A percentile compares a stretch with the other conserved stretches of the same genome.
These are phyloP conservation scores for Tetraodon nigroviridis DNA, from an alignment of 2,113 vertebrate genomes.

Conservation along the genomic window DNA sequence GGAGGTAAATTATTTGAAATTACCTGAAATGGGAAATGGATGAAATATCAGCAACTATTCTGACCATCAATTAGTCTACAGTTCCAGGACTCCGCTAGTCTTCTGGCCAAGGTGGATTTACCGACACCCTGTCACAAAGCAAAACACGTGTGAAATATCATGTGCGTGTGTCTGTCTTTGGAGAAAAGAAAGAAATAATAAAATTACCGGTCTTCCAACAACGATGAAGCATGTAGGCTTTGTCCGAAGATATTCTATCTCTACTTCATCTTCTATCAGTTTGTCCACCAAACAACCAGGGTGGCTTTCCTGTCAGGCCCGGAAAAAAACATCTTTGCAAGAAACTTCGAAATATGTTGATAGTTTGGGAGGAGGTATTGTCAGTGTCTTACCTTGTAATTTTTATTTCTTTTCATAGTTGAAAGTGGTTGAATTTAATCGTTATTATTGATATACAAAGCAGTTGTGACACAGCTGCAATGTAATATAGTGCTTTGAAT, in stretches of 20 bases:
- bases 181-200: constrained; percentile 18
- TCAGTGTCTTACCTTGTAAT: too few relatives aligned
- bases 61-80: constrained; percentile 88
- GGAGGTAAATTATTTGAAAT: not conserved
- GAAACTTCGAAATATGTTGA: too few relatives aligned
- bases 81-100: constrained; percentile 81
- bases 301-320: not conserved
- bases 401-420: too few relatives aligned
- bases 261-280: constrained; percentile 84
- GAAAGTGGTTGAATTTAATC: too few relatives aligned
- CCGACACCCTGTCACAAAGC: constrained; percentile 80
- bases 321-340: too few relatives aligned
- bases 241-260: constrained; percentile 75
- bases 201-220: constrained; percentile 87
- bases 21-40: not conserved
- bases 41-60: not conserved
- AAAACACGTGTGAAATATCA: constrained; percentile 9
- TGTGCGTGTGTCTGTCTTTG: not conserved
- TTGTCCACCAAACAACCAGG: constrained; percentile 72
- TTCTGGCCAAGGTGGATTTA: constrained; percentile 85
- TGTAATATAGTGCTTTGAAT: too few relatives aligned
- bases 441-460: too few relatives aligned
- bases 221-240: constrained; percentile 86
- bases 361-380: too few relatives aligned
- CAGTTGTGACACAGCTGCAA: too few relatives aligned